Evolutionary conservation across 2,113 vertebrate genomes (phyloP).

Genomic region (Sclerurus mexicanus): DNA sequence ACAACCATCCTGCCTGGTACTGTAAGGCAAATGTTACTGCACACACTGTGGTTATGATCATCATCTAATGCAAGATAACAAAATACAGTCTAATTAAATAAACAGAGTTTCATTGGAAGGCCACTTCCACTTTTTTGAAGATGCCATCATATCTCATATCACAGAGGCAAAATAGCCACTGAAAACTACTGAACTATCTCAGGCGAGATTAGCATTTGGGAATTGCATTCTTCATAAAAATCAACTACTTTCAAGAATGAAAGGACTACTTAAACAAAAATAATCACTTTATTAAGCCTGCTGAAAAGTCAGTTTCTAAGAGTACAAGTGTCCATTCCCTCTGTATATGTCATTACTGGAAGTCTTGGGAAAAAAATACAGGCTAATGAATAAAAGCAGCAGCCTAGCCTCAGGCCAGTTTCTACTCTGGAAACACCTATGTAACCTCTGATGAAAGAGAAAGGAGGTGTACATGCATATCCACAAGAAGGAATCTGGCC

Average conservation of each 20-base stretch:
- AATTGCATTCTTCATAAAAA: background rate
- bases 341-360: background rate
- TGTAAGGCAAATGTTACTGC: background rate
- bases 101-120: background rate
- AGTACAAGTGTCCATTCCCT: background rate
- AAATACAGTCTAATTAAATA: background rate
- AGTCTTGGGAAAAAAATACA: background rate
- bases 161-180: background rate
- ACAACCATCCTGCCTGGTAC: background rate
- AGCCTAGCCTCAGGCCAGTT: background rate
- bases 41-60: background rate
- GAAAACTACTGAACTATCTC: background rate
- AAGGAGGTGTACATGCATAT: background rate
- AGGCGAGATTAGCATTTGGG: background rate
- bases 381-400: background rate
- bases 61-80: background rate
- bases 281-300: background rate
- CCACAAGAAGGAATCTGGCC: background rate
- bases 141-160: background rate
- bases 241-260: background rate
- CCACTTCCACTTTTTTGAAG: background rate
- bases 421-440: background rate
- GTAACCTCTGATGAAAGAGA: background rate
- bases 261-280: background rate
- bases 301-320: background rate